Percentiles rank a stretch among this genome's conserved stretches.
These are phyloP conservation scores for Microplitis mediator DNA, from an alignment of 1,140 invertebrate genomes.

Conservation along the genomic window DNA sequence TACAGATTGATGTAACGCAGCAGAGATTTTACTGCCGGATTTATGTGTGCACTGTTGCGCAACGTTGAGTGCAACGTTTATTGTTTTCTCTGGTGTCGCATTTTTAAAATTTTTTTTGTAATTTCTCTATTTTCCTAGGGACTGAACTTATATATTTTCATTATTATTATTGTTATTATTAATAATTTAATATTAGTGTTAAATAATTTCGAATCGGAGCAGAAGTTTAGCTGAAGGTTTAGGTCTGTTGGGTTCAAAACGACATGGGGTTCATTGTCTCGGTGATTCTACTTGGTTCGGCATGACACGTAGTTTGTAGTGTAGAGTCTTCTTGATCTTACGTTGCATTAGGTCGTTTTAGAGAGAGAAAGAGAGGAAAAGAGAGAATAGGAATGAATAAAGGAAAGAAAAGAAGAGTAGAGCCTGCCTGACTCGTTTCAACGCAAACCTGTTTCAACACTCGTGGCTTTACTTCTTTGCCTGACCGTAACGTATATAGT, in stretches of 20 bases:
- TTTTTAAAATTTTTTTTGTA: background rate
- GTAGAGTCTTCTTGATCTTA: too few species aligned
- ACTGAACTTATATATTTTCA: background rate
- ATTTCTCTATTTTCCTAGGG: background rate
- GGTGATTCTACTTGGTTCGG: background rate
- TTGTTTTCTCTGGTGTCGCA: background rate
- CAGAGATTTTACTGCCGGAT: background rate
- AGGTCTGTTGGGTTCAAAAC: background rate
- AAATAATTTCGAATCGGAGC: too few species aligned
- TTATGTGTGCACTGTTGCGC: slow-evolving; percentile 11
- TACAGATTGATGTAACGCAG: background rate
- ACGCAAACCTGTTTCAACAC: slow-evolving; percentile 14
- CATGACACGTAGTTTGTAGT: background rate
- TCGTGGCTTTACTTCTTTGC: background rate
- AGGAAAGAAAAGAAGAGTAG: background rate
- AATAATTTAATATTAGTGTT: too few species aligned
- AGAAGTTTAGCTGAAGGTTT: background rate
- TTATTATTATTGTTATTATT: too few species aligned
- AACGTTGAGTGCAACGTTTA: background rate
- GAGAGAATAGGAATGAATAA: background rate
- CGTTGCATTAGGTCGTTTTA: background rate
- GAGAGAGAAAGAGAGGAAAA: background rate
- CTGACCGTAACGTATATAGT: background rate
- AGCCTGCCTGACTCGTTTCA: slow-evolving; percentile 16
- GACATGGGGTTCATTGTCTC: slow-evolving; percentile 20